Base-by-base conservation (phyloP, 2,797 vertebrate species). In the Pipistrellus pygmaeus region DNA sequence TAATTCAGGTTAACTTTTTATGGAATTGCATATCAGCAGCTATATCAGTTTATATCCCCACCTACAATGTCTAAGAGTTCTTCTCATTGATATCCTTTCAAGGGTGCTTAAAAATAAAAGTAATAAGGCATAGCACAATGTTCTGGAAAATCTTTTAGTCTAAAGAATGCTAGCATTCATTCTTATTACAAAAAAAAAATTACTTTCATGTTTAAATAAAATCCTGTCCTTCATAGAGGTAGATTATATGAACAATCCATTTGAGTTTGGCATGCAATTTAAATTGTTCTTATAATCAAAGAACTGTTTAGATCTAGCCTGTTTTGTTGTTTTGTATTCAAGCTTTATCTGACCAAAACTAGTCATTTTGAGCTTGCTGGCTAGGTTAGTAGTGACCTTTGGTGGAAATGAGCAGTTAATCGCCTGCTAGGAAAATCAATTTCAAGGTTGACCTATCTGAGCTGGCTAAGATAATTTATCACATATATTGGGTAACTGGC, bases 131-230 rank as follows among this genome's bases (percentile, higher is more conserved):
- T 20, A 83, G 13, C n/a, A 46, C 18, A 80, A 41, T 85, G 11
- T 35, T 76, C 38, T 85, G 13, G 23, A 87, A 95, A 60, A 20
- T 75, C 1, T 69, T 80, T 80, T 64, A 14, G 18, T 51, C n/a
- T 78, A 41, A 9, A 92, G 27, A 85, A 41, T 11, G 11, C 41
- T 35, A 60, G 41, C 30, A 53, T 73, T 76, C 17, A 71, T 55
- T 93, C 95, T 80, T 86, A 89, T 66, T 68, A 41, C 14, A 89
- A 80, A 81, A 69, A 64, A 69, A 64, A 0, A 46, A 62, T 82
- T 77, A 46, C 0, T 3, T 81, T 76, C 64, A 62, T 0, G 6
- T 75, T 91, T 89, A 62, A 80, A 85, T 81, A 77, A 35, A 84
- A 23, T 25, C 46, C 8, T 71, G 4, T 44, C 25, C 25, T 82